These are phyloP conservation scores for Bombus soroeensis DNA, from an alignment of 1,140 invertebrate genomes.

Conservation along the genomic window DNA sequence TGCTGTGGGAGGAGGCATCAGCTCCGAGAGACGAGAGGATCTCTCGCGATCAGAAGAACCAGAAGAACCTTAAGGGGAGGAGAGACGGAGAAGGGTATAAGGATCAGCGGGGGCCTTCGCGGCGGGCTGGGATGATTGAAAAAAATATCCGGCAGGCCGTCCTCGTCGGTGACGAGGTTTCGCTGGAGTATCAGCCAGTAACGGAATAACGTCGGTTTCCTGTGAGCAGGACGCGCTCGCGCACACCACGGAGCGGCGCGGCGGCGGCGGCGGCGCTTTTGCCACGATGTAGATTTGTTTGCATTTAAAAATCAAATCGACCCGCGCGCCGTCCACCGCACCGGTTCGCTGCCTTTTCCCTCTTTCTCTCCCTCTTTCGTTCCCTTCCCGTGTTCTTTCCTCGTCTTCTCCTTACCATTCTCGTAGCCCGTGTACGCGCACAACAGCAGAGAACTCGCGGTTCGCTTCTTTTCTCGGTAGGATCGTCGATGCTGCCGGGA, in stretches of 20 bases:
- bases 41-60: constrained; percentile 8
- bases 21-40: background rate
- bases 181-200: background rate
- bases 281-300: constrained; percentile 83
- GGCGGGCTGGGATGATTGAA: constrained; percentile 75
- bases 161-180: constrained; percentile 58
- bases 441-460: constrained; percentile 9
- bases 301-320: constrained; percentile 83
- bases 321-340: constrained; percentile 45
- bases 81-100: constrained; percentile 24
- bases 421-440: constrained; percentile 4
- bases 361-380: no score
- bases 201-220: no score
- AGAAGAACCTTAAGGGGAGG: background rate
- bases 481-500: constrained; percentile 47
- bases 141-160: constrained; percentile 72
- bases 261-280: constrained; percentile 78
- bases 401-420: constrained; percentile 53
- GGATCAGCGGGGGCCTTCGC: constrained; percentile 47
- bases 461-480: constrained; percentile 61
- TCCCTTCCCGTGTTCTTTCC: background rate
- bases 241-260: no score
- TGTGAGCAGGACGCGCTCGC: no score
- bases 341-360: background rate
- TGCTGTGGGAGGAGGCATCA: constrained; percentile 1